A percentile compares a stretch with the other conserved stretches of the same genome.
These are phyloP conservation scores for Ciconia nigra DNA, from an alignment of 2,797 vertebrate species.

Conservation along the genomic window DNA sequence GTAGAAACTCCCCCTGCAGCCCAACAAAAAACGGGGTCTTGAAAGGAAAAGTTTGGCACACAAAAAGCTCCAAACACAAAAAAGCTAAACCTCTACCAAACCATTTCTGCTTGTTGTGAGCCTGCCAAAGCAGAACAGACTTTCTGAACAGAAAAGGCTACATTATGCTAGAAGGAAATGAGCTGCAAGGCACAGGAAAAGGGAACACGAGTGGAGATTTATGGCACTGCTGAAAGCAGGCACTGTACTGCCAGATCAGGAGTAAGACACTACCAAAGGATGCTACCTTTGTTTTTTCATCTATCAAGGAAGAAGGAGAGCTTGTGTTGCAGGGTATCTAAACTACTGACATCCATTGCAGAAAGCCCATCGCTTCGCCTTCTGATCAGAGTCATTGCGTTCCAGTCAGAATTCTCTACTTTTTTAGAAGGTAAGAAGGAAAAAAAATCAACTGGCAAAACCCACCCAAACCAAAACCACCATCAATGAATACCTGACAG, in stretches of 20 bases:
- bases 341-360: not conserved
- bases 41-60: slow-evolving; percentile 56
- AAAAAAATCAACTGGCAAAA: not conserved
- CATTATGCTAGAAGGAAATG: slow-evolving; percentile 69
- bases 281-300: slow-evolving; percentile 22
- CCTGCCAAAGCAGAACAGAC: slow-evolving; percentile 64
- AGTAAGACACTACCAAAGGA: slow-evolving; percentile 19
- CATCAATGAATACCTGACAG: not conserved
- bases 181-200: slow-evolving; percentile 66
- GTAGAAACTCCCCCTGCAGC: not conserved
- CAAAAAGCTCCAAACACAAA: slow-evolving; percentile 54
- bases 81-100: slow-evolving; percentile 59
- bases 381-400: not conserved
- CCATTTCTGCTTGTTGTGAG: slow-evolving; percentile 53
- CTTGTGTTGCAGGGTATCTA: not conserved
- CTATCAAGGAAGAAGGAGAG: not conserved
- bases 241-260: slow-evolving; percentile 54
- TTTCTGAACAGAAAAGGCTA: slow-evolving; percentile 63
- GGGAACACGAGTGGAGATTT: slow-evolving; percentile 65
- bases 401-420: not conserved
- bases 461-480: not conserved
- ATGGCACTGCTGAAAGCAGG: slow-evolving; percentile 53
- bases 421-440: not conserved
- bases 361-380: not conserved
- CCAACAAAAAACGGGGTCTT: slow-evolving; percentile 33